Evolutionary conservation across 2,888 invertebrate species (phyloP), one percentile per base, ranked within the genome.

Genomic region (Melinopterus prodromus): DNA sequence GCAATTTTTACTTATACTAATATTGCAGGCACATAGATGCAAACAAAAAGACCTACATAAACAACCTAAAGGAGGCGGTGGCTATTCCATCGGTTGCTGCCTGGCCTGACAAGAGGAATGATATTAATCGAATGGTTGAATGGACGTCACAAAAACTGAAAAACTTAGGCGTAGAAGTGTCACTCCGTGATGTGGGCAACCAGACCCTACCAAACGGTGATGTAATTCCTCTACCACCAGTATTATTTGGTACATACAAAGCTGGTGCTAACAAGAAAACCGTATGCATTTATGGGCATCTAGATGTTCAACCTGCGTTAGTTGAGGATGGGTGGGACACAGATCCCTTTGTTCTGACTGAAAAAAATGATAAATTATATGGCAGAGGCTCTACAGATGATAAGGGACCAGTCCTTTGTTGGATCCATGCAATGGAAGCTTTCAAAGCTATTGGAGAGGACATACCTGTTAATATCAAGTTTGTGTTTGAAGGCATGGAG

Each of bases 401-500:
- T 86, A 98, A 98, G 89, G 97, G 98, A 80, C 94, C 99, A 78
- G 98, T 99, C 7, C 91, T 99, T 70, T 97, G 96, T 81, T 99
- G 99, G 99, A 90, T 99, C 77, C 96, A 99, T 91, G 97, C 97
- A 9, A 93, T 99, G 81, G 95, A 98, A 90, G 97, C 96, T 2
- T 97, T 92, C 88, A 93, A 97, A 88, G 93, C 93, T 78, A 89
- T 94, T 79, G 93, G 86, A 6, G 84, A 84, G 37, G 87, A 87
- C 26, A 87, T 95, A 76, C 95, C 95, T 0, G 93, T 95, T 0
- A 96, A 96, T 87, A 86, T 96, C 6, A 95, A 95, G 92, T 99
- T 99, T 89, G 93, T 97, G 14, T 96, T 99, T 88, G 99, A 99
- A 91, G 98, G 98, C 79, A 99, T 99, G 99, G 99, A 99, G 90